Evolutionary conservation across 2,888 invertebrate species (phyloP).

Genomic region (Acronicta psi): DNA sequence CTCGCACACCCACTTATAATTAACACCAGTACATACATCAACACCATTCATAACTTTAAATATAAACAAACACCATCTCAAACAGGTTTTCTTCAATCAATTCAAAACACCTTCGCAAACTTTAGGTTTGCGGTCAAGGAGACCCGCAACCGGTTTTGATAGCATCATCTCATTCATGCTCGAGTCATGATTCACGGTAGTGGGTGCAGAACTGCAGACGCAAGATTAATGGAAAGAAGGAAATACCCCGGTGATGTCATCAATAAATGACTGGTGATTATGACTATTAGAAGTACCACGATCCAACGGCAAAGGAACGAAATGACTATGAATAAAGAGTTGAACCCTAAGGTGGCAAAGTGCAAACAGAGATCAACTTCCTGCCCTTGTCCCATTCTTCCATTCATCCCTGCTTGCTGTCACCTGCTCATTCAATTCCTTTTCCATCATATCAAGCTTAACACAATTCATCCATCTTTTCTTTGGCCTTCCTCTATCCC

Average conservation of each 20-base stretch:
- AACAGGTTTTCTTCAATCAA: constrained; percentile 23
- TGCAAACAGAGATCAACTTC: too few relatives aligned
- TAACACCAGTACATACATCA: constrained; percentile 16
- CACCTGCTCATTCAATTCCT: too few relatives aligned
- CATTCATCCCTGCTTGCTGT: too few relatives aligned
- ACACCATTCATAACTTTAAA: constrained; percentile 22
- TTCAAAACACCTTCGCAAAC: constrained; percentile 36
- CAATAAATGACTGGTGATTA: too few relatives aligned
- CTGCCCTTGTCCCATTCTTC: too few relatives aligned
- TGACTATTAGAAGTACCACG: too few relatives aligned
- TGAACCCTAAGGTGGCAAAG: too few relatives aligned
- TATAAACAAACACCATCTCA: constrained; percentile 29
- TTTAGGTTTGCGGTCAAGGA: constrained; percentile 48
- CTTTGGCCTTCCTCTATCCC: too few relatives aligned
- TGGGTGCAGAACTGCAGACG: constrained; percentile 16
- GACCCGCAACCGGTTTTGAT: constrained; percentile 39
- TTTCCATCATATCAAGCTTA: too few relatives aligned
- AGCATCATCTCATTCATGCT: constrained; percentile 55
- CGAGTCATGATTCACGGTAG: constrained; percentile 31
- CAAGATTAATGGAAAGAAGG: constrained; percentile 15
- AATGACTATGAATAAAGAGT: too few relatives aligned
- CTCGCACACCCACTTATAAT: constrained; percentile 10
- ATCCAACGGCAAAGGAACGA: too few relatives aligned
- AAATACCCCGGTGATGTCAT: constrained; percentile 16
- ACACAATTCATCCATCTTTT: too few relatives aligned